Evolutionary conservation across 2,113 vertebrate species (phyloP), one percentile per base, ranked within the genome.

Genomic region (Pachyramphus minor): DNA sequence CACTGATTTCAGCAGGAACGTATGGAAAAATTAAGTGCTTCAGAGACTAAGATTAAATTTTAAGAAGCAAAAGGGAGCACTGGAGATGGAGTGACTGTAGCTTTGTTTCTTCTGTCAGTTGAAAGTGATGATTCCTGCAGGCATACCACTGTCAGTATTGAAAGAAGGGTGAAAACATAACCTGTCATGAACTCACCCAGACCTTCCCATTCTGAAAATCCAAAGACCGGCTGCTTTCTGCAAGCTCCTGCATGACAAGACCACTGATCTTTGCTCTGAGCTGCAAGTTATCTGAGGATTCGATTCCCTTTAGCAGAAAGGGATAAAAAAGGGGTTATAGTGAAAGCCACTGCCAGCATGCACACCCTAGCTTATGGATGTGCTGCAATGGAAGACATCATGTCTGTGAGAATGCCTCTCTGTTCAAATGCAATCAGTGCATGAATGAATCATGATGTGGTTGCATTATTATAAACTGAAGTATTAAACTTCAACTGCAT

Each of bases 181-280:
- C 37, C 49, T 92, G 33, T 18, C 24, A 60, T 64, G 49, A 79
- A 7, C 6, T 92, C 37, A 73, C 12, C 2, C 3, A 47, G 58
- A 45, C 19, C 25, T 90, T 79, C 39, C 17, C 28, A 25, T 58
- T 74, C 45, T 45, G 60, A 91, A 95, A 95, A 87, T n/a, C 31
- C 41, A 83, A 64, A 86, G 44, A 79, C 5, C 10, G 2, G 0
- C 4, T 56, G 30, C 30, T 49, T 79, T 85, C 47, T 85, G 63
- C 56, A 79, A 21, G 44, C 5, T 91, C 28, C 31, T 72, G 10
- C 10, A 20, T 33, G 58, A 81, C 22, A 64, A 28, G 28, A 71
- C 9, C 20, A 45, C 22, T 45, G 64, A 58, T 9, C 24, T 69
- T 45, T 59, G 6, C 41, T 90, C 69, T 67, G 72, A 87, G 18